Evolutionary conservation across 2,888 invertebrate species (phyloP).

Genomic region (Drosophila formosana): DNA sequence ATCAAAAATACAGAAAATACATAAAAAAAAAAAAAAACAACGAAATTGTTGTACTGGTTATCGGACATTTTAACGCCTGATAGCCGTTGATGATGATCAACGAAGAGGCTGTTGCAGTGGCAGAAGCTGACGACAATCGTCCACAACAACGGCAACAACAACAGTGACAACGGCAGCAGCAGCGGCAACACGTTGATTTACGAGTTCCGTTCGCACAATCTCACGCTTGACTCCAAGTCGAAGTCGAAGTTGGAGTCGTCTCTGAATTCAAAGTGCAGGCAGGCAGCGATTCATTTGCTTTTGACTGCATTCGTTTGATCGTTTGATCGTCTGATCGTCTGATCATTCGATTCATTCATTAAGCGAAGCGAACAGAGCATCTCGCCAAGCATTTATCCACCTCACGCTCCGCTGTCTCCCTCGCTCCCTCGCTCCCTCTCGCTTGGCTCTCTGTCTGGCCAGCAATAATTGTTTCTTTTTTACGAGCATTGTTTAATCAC

Average conservation of each 20-base stretch:
- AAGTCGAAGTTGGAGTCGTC: neutral
- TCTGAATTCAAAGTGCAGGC: neutral
- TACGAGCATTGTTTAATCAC: conserved; percentile 59
- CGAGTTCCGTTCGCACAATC: conserved; percentile 61
- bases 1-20: conserved; percentile 32
- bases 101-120: neutral
- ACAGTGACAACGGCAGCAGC: conserved; percentile 15
- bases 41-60: conserved; percentile 44
- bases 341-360: conserved; percentile 33
- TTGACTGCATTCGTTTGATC: conserved; percentile 20
- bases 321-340: conserved; percentile 2
- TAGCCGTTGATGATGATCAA: conserved; percentile 43
- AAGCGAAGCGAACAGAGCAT: conserved; percentile 17
- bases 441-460: neutral
- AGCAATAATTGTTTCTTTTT: conserved; percentile 45
- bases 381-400: conserved; percentile 1
- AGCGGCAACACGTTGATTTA: conserved; percentile 50
- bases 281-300: conserved; percentile 13
- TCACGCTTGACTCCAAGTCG: conserved; percentile 43
- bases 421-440: neutral
- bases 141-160: conserved; percentile 14
- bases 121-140: conserved; percentile 41
- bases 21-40: too few species aligned
- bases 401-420: neutral
- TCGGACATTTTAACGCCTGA: conserved; percentile 55